Base-by-base conservation (phyloP, 2,888 invertebrate genomes). In the Cenopis cana region DNA sequence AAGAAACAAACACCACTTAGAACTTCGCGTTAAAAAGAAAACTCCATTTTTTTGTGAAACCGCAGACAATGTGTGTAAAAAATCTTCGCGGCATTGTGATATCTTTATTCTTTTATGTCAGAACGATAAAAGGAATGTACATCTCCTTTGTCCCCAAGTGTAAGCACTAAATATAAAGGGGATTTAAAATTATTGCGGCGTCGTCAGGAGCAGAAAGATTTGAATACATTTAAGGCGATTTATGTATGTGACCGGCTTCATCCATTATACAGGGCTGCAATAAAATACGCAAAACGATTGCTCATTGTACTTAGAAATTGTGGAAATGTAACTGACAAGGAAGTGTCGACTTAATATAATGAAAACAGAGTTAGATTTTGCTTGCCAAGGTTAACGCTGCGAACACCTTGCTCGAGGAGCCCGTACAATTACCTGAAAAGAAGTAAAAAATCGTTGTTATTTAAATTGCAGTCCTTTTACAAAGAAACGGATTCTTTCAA, bases 191-290 rank as follows among this genome's bases (percentile, higher is more conserved):
- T 74, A 76, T 75, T 64, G 67, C 73, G 59, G 38, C 67, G 69
- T 70, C 71, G 64, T 68, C 49, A 29, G 69, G 61, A 52, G n/a
- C 36, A 61, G 61, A 64, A 60, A 62, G 74, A 65, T 67, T 69
- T 64, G 66, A 73, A 74, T 75, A 73, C 73, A 74, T 74, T 74
- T 68, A 66, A 64, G 72, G 72, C 59, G 67, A 76, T 76, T 76
- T 76, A 76, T 72, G 76, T 62, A 62, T 67, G 69, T 68, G 66
- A 62, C 57, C 70, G 52, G 38, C 55, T 62, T 33, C 72, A 64
- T 62, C 66, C 66, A 70, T 73, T 74, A 72, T 69, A 69, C 62
- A 55, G 50, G 55, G 67, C 67, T 68, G 62, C 60, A 61, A 74
- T 74, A 66, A 72, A 76, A 68, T 76, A 73, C 70, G 70, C 67